Percentiles rank a stretch among this genome's conserved stretches.
Conservation (phyloP, 2,113 vertebrate genomes). For the Stigmatopora argus region DNA sequence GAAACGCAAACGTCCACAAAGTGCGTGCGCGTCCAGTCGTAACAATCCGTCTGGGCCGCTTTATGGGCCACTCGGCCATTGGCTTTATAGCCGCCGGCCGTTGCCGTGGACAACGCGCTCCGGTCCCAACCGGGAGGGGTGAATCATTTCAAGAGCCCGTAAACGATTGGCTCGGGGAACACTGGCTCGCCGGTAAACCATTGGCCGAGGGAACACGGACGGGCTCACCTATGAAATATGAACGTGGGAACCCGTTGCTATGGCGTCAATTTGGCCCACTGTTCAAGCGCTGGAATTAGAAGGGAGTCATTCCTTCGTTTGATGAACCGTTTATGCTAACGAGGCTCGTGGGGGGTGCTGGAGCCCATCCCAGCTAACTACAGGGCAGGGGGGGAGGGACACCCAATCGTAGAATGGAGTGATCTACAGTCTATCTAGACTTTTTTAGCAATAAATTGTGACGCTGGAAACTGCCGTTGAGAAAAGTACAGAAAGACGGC, state of each 20-base stretch:
- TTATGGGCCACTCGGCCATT: slow-evolving; percentile 13
- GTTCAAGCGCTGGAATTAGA: no score
- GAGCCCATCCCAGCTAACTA: no score
- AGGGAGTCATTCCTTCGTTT: no score
- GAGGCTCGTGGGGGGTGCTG: no score
- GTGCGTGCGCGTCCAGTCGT: background rate
- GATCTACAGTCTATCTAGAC: background rate
- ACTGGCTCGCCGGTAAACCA: background rate
- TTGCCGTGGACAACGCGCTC: slow-evolving; percentile 17
- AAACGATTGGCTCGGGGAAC: background rate
- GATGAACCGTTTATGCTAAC: no score
- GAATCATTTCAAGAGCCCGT: background rate
- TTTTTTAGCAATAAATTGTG: background rate
- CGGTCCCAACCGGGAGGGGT: background rate
- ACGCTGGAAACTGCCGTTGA: background rate
- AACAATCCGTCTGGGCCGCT: slow-evolving; percentile 20
- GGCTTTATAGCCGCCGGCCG: slow-evolving; percentile 16
- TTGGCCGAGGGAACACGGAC: background rate
- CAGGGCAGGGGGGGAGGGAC: no score
- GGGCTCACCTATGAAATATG: background rate
- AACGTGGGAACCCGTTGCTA: background rate
- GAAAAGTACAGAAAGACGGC: no score
- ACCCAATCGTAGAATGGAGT: no score
- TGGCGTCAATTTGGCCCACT: background rate
- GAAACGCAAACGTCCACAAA: slow-evolving; percentile 6